A percentile compares a stretch with the other conserved stretches of the same genome.
These are phyloP conservation scores for Idaea biselata DNA, from an alignment of 2,888 invertebrate genomes.

Conservation along the genomic window DNA sequence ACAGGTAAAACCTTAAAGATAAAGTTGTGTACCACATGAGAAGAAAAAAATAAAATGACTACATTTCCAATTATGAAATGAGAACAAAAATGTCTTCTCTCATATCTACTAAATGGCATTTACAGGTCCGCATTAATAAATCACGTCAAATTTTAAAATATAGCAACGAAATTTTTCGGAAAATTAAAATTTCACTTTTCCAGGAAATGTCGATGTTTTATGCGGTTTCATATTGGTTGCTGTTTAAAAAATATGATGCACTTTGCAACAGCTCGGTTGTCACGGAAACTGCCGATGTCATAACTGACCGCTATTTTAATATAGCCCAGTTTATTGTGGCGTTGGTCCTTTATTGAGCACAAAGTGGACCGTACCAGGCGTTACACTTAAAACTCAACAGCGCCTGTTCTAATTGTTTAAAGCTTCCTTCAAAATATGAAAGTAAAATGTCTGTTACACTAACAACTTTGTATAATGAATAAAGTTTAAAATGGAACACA, in stretches of 20 bases:
- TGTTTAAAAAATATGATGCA: conserved; percentile 55
- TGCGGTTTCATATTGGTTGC: conserved; percentile 56
- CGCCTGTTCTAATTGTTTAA: conserved; percentile 42
- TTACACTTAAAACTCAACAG: conserved; percentile 22
- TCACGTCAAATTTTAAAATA: conserved; percentile 68
- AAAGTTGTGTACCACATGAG: neutral
- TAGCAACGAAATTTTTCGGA: conserved; percentile 54
- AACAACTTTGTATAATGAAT: conserved; percentile 53
- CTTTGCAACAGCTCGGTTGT: conserved; percentile 42
- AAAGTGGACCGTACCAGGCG: conserved; percentile 14
- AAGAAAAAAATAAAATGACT: neutral
- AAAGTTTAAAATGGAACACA: conserved; percentile 58
- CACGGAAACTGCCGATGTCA: conserved; percentile 33
- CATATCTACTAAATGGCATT: conserved; percentile 59
- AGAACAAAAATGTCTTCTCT: conserved; percentile 47
- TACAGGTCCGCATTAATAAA: conserved; percentile 65
- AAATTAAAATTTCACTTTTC: conserved; percentile 65
- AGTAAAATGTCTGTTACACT: conserved; percentile 54
- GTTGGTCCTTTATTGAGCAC: conserved; percentile 10
- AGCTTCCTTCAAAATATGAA: conserved; percentile 49
- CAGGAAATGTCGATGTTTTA: conserved; percentile 63
- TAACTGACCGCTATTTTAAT: conserved; percentile 27
- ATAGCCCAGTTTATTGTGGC: conserved; percentile 21
- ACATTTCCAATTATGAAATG: conserved; percentile 22
- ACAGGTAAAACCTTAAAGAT: too few relatives aligned